These are phyloP conservation scores for Caranx melampygus DNA, from an alignment of 2,113 vertebrate species.

Conservation along the genomic window DNA sequence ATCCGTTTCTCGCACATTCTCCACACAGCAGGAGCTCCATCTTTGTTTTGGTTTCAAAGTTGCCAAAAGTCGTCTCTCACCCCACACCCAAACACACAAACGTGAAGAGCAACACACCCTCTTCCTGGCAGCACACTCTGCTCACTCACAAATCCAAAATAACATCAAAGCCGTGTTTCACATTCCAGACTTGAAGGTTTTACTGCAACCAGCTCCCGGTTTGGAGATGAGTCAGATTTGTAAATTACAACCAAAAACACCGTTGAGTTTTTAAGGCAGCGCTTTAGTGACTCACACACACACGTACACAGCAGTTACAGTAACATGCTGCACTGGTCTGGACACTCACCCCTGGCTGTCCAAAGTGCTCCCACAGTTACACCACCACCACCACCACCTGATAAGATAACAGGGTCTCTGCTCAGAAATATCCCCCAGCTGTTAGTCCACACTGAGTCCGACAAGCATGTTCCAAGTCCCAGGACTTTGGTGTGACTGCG, in stretches of 20 bases:
- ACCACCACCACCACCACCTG: conserved; percentile 23
- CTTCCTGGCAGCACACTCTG: conserved; percentile 47
- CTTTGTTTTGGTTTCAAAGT: conserved; percentile 67
- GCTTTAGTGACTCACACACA: neutral
- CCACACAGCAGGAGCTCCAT: conserved; percentile 33
- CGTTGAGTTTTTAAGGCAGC: neutral
- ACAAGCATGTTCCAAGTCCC: conserved; percentile 17
- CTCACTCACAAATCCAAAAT: conserved; percentile 67
- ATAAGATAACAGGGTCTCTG: conserved; percentile 40
- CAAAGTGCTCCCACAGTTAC: conserved; percentile 48
- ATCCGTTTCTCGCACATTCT: neutral
- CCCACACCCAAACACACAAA: neutral
- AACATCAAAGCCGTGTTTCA: conserved; percentile 69
- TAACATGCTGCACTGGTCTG: conserved; percentile 12
- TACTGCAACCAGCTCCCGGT: conserved; percentile 43
- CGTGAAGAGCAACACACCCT: conserved; percentile 43
- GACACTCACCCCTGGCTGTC: conserved; percentile 66
- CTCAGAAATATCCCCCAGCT: conserved; percentile 28
- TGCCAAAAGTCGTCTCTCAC: conserved; percentile 47
- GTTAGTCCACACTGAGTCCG: conserved; percentile 56
- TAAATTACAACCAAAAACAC: conserved; percentile 48
- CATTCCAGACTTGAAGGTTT: conserved; percentile 68
- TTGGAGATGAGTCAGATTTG: conserved; percentile 44
- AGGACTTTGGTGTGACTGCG: conserved; percentile 47
- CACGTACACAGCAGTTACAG: neutral